A percentile compares a stretch with the other conserved stretches of the same genome.
phyloP scores from a whole-genome alignment of 2,113 vertebrate genomes.

The Raja brachyura region DNA sequence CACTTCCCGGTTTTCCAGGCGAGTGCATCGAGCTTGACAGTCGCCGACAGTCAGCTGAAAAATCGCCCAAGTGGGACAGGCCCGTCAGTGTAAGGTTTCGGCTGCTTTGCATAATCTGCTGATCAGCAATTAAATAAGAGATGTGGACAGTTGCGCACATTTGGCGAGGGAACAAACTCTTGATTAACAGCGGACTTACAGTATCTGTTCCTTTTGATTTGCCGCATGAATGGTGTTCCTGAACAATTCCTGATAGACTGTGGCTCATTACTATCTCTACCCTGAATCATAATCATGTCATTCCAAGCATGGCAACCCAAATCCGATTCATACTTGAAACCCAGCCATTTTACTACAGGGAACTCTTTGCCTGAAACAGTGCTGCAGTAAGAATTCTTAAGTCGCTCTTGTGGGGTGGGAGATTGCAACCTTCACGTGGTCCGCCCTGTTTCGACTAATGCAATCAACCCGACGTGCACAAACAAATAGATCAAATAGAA shows the following conservation, averaged over 20 bases:
- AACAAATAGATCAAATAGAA: too few species aligned
- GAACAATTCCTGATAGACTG: slow-evolving; percentile 22
- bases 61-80: too few species aligned
- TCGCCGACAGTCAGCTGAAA: too few species aligned
- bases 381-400: slow-evolving; percentile 1
- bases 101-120: not conserved
- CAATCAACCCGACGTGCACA: too few species aligned
- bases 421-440: too few species aligned
- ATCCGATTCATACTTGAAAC: not conserved
- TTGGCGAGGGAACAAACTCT: not conserved
- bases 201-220: slow-evolving; percentile 32
- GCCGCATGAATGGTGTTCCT: slow-evolving; percentile 24
- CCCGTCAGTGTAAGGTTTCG: not conserved
- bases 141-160: slow-evolving; percentile 25
- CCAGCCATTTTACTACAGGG: not conserved
- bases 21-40: too few species aligned
- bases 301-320: not conserved
- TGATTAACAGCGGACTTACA: slow-evolving; percentile 19
- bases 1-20: too few species aligned
- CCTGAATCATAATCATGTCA: slow-evolving; percentile 7
- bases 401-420: not conserved
- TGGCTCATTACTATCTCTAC: not conserved
- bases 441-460: too few species aligned
- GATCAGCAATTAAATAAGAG: slow-evolving; percentile 37
- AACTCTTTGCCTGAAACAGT: not conserved